Evolutionary conservation across 2,113 vertebrate genomes (phyloP).

Genomic region (Hoplias malabaricus): DNA sequence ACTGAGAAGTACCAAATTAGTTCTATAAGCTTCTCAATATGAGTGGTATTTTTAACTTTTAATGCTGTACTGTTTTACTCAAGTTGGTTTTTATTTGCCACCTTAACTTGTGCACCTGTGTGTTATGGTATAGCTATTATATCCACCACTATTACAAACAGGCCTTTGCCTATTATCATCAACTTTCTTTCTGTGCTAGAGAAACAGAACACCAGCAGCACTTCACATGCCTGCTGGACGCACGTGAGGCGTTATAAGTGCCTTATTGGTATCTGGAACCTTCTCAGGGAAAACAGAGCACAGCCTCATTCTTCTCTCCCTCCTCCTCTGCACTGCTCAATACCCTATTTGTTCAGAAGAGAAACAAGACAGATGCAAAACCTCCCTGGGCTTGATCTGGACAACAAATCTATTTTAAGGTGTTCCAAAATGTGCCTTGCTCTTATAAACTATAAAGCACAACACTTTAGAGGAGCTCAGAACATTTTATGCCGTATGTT

Average conservation of each 20-base stretch:
- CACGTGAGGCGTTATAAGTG: neutral
- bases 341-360: constrained; percentile 47
- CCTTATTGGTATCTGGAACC: constrained; percentile 11
- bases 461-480: neutral
- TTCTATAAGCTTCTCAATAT: too few relatives aligned
- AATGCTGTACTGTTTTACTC: too few relatives aligned
- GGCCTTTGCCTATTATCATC: constrained; percentile 6
- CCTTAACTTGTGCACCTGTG: too few relatives aligned
- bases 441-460: neutral
- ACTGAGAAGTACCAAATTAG: too few relatives aligned
- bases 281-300: constrained; percentile 13
- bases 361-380: constrained; percentile 17
- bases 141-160: neutral
- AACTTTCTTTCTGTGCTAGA: neutral
- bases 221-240: neutral
- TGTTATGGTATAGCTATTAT: too few relatives aligned
- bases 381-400: constrained; percentile 12
- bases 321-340: constrained; percentile 20
- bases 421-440: neutral
- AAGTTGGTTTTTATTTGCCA: too few relatives aligned
- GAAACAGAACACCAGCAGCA: neutral
- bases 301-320: constrained; percentile 8
- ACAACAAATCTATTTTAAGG: constrained; percentile 40
- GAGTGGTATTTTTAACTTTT: too few relatives aligned
- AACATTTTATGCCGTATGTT: constrained; percentile 22